Base-by-base conservation (phyloP, 2,797 vertebrate genomes). In the Sebastes cheni region DNA sequence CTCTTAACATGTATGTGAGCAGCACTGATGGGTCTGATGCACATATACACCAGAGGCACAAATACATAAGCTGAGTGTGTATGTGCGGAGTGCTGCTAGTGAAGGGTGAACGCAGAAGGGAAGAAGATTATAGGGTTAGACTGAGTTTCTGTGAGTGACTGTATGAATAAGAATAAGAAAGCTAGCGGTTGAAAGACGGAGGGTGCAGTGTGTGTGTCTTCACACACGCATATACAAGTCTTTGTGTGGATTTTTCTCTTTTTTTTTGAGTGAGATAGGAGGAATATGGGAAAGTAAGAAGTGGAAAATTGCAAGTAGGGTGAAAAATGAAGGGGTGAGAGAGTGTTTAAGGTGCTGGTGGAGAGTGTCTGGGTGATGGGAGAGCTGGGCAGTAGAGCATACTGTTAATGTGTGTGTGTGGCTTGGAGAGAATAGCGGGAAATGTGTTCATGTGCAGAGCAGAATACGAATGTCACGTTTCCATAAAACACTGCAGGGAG, bases 151-250 rank as follows among this genome's bases (percentile, higher is more conserved):
- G 69, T 73, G 82, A 92, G 85, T 80, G 84, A 87, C 77, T 90
- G 79, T 66, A 71, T 86, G 89, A 91, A 92, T 94, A 89, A 80
- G 79, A 92, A 92, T 88, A 91, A 90, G 90, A 83, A 75, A 80
- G 67, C 29, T 42, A 75, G 74, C 6, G 5, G 75, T 36, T 81
- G 79, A 78, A 80, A 89, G 73, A 75, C 2, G 5, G 34, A 50
- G 74, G 76, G 29, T 27, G 58, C 66, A n/a, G 80, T 69, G 29
- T 73, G 68, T 72, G 68, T 72, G 23, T 75, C 59, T 80, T 81
- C 60, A 46, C 4, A 20, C 30, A 61, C 50, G 16, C 39, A 12
- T 67, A 5, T 76, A 54, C 3, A 9, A 29, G 42, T 59, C 22
- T 54, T 36, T 77, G 66, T 67, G 59, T 75, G 23, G 22, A 55